Percentiles rank a stretch among this genome's conserved stretches.
Conservation (phyloP, 2,888 invertebrate species). For the Chloroclysta siterata region DNA sequence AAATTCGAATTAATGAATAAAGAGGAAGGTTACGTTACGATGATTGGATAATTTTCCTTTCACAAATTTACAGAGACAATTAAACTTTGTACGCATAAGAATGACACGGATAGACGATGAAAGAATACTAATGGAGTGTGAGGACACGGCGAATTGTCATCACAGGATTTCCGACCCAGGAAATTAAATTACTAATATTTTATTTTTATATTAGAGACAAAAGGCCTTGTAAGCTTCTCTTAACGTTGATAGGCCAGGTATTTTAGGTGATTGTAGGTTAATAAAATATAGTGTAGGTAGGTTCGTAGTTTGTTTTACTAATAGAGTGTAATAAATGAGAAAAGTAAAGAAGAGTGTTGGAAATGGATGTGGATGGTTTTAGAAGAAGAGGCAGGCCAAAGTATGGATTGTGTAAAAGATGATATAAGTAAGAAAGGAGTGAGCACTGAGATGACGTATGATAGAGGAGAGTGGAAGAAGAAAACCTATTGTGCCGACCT, state of each 20-base stretch:
- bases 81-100: constrained; percentile 30
- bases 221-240: background rate
- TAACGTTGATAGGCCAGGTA: background rate
- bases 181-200: constrained; percentile 3
- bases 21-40: constrained; percentile 23
- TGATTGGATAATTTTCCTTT: constrained; percentile 36
- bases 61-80: constrained; percentile 31
- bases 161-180: background rate
- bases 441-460: too few relatives aligned
- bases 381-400: too few relatives aligned
- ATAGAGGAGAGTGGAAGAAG: too few relatives aligned
- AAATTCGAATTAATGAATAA: background rate
- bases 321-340: too few relatives aligned
- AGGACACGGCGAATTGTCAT: constrained; percentile 4
- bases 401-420: too few relatives aligned
- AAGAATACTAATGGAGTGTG: constrained; percentile 31
- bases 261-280: background rate
- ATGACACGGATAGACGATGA: constrained; percentile 22
- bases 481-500: too few relatives aligned
- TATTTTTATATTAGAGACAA: background rate
- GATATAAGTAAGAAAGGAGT: too few relatives aligned
- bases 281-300: background rate
- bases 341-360: too few relatives aligned
- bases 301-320: too few relatives aligned
- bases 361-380: too few relatives aligned